These are phyloP conservation scores for Hybognathus amarus DNA, from an alignment of 2,797 vertebrate species.

Conservation along the genomic window DNA sequence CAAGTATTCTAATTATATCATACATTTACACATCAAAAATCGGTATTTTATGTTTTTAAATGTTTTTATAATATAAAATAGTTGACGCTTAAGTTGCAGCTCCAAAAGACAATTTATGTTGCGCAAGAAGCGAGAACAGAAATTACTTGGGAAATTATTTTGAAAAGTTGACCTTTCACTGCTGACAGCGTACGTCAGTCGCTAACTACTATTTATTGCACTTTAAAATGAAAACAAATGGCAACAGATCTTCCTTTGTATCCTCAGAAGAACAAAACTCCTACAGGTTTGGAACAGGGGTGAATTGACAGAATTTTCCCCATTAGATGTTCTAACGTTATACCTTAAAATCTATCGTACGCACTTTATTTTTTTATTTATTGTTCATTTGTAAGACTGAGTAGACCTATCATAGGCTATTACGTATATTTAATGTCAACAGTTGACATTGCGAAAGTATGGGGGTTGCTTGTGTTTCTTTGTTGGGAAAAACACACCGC, in stretches of 20 bases:
- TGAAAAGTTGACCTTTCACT: background rate
- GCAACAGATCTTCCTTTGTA: background rate
- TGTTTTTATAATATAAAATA: background rate
- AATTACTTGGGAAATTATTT: background rate
- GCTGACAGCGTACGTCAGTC: background rate
- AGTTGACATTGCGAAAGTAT: background rate
- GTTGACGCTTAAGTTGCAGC: background rate
- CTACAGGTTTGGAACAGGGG: background rate
- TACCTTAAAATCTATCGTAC: background rate
- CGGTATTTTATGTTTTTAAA: background rate
- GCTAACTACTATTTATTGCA: background rate
- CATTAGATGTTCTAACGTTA: no score
- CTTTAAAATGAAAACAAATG: background rate
- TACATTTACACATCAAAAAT: background rate
- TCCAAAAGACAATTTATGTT: background rate
- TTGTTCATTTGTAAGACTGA: background rate
- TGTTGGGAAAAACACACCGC: conserved; percentile 18
- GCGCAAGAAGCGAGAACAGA: background rate
- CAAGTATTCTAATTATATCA: background rate
- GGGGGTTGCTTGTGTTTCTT: conserved; percentile 6
- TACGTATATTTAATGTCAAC: background rate
- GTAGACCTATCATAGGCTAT: background rate
- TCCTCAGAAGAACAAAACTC: background rate
- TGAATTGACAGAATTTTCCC: background rate
- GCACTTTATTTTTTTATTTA: background rate